Evolutionary conservation across 2,797 vertebrate genomes (phyloP).

Genomic region (Halcyon smyrnensis): DNA sequence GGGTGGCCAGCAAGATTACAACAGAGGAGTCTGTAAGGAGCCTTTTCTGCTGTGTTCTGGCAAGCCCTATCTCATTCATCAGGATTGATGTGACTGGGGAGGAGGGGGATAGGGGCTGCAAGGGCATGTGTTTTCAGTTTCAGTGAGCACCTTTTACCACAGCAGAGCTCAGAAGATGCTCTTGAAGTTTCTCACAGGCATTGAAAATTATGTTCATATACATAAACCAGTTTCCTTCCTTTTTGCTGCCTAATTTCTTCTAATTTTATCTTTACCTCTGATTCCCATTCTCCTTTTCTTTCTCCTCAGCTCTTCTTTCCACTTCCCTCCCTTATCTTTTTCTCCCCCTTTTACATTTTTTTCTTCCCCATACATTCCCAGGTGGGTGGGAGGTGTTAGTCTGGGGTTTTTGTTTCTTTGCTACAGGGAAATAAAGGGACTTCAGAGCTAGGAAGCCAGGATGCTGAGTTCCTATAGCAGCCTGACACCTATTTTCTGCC

Average conservation of each 20-base stretch:
- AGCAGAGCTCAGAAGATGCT: not conserved
- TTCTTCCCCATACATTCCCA: not conserved
- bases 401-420: not conserved
- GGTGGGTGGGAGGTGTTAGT: not conserved
- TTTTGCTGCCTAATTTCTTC: constrained; percentile 15
- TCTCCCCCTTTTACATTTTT: not conserved
- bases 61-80: not conserved
- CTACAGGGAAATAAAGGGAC: not conserved
- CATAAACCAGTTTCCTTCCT: not conserved
- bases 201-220: not conserved
- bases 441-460: not conserved
- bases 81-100: not conserved
- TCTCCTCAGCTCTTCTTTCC: not conserved
- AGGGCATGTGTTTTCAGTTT: not conserved
- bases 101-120: not conserved
- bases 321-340: not conserved
- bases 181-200: not conserved
- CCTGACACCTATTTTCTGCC: not conserved
- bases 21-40: not conserved
- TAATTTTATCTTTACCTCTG: not conserved
- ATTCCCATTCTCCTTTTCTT: not conserved
- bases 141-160: not conserved
- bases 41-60: not conserved
- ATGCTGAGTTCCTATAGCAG: not conserved
- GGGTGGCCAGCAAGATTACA: not conserved